phyloP scores from a whole-genome alignment of 1,140 invertebrate species.

The Zaprionus ornatus region DNA sequence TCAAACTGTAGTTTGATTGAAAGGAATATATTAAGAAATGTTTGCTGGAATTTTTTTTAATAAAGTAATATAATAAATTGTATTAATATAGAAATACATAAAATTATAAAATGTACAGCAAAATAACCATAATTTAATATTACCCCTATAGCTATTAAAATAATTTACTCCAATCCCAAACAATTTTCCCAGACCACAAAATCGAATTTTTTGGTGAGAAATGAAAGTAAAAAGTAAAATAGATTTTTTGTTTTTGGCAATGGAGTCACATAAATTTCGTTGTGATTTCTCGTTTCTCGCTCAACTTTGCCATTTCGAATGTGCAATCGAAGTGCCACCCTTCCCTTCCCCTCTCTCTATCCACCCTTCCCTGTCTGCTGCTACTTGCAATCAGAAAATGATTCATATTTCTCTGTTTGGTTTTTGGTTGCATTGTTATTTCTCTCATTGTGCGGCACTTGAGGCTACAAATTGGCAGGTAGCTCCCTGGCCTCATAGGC shows the following conservation, averaged over 20 bases:
- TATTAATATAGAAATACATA: not conserved
- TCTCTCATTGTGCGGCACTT: conserved; percentile 24
- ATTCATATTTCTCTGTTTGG: conserved; percentile 59
- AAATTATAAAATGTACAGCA: not conserved
- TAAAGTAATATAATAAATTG: not conserved
- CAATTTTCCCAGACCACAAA: conserved; percentile 7
- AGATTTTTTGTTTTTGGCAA: conserved; percentile 22
- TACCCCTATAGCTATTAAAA: not conserved
- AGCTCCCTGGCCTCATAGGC: conserved; percentile 10
- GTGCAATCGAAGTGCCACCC: conserved; percentile 11
- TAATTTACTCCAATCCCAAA: not conserved
- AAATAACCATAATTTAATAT: not conserved
- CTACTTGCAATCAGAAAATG: conserved; percentile 60
- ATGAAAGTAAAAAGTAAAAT: conserved; percentile 54
- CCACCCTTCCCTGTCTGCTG: not conserved
- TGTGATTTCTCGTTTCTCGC: conserved; percentile 41
- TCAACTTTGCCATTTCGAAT: conserved; percentile 65
- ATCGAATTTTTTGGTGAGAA: conserved; percentile 8
- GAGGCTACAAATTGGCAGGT: conserved; percentile 49
- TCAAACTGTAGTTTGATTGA: not conserved
- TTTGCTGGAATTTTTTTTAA: not conserved
- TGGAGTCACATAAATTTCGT: conserved; percentile 31
- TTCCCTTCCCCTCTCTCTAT: not conserved
- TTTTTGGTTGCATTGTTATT: conserved; percentile 26
- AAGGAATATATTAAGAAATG: not conserved